Evolutionary conservation across 2,888 invertebrate genomes (phyloP), one percentile per base, ranked within the genome.

Genomic region (Chaitophorus viminalis): DNA sequence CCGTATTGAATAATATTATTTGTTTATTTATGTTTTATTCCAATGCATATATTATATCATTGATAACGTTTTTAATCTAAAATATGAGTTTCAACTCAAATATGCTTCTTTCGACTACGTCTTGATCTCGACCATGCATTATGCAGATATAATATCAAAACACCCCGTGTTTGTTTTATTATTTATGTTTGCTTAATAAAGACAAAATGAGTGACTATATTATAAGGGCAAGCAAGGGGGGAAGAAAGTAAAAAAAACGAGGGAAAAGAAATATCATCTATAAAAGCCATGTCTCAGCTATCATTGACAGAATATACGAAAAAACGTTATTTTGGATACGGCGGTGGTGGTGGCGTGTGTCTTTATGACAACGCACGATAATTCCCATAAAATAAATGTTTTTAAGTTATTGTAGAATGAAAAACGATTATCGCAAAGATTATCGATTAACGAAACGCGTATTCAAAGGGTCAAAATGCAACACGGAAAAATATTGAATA

Each of bases 351-450:
- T 4, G 17, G 25, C 81, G 65, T 36, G 3, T 25, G 46, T 52
- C 70, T 70, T 82, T 82, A 52, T 70, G 70, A 82, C 46, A 31
- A 82, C 68, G 8, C 29, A n/a, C 31, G 25, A 46, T 70, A 72
- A 70, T 82, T 82, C 33, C 31, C 70, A 70, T 82, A 46, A 82
- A 82, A 82, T 70, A 82, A 70, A 82, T 70, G 81, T 70, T 82
- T 72, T 82, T 82, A 52, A 82, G 70, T 70, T 70, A 82, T 82
- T 46, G 46, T 25, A 46, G 25, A 82, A 70, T 70, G 31, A 52
- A 70, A 82, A 70, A 70, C 82, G 82, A 70, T 82, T 82, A 82
- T 82, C 82, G 25, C 25, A 70, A 46, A 52, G 17, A n/a, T n/a
- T n/a, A n/a, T n/a, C n/a, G n/a, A n/a, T n/a, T 33, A 52, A 70